Percentiles rank a stretch among this genome's conserved stretches.
phyloP scores from a whole-genome alignment of 2,113 vertebrate genomes.

The Chaetorhynchus papuensis region DNA sequence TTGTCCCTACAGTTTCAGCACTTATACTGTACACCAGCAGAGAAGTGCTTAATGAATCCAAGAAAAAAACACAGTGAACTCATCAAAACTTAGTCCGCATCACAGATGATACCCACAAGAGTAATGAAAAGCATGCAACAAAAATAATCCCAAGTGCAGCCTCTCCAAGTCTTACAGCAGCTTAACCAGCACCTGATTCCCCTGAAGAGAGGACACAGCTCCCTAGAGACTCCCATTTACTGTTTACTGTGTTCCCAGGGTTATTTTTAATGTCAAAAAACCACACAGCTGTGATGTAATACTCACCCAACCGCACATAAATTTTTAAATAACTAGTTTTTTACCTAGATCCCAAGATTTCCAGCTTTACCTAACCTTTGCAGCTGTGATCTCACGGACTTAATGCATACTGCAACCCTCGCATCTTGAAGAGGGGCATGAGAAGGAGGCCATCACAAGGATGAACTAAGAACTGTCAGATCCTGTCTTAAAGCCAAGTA shows the following conservation, averaged over 20 bases:
- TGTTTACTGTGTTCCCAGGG: background rate
- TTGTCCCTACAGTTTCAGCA: background rate
- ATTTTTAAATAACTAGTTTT: background rate
- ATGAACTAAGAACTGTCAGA: background rate
- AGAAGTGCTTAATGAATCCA: background rate
- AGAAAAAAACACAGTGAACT: background rate
- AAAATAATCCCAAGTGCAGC: background rate
- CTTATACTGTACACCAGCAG: fast-evolving
- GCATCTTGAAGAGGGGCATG: background rate
- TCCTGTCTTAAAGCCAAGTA: background rate
- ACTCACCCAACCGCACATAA: background rate
- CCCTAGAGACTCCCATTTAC: background rate
- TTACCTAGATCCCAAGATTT: background rate
- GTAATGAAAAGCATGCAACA: background rate
- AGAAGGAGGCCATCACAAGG: background rate
- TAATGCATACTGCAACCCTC: background rate
- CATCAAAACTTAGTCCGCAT: background rate
- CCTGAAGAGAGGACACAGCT: background rate
- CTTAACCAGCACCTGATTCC: background rate
- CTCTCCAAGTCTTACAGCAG: background rate
- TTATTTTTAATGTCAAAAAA: background rate
- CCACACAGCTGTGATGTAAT: background rate
- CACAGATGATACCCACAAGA: background rate
- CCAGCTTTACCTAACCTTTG: background rate
- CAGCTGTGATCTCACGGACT: background rate